Percentiles rank a stretch among this genome's conserved stretches.
Conservation (phyloP, 1,140 invertebrate genomes). For the Bombus balteatus region DNA sequence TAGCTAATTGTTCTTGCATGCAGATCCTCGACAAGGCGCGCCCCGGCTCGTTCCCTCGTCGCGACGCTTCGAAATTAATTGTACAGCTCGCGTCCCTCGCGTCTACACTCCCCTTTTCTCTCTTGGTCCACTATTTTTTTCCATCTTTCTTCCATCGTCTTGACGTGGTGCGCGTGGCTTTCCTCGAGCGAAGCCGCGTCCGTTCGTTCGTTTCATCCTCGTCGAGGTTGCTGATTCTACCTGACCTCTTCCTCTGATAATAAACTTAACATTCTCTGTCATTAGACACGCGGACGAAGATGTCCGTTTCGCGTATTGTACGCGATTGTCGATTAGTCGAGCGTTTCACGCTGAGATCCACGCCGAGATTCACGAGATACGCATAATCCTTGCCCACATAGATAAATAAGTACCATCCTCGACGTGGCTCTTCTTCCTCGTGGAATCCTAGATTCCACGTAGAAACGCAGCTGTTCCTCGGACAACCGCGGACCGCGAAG, state of each 20-base stretch:
- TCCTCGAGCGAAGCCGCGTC: background rate
- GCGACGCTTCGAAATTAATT: constrained; percentile 75
- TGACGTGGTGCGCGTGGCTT: background rate
- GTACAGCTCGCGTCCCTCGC: constrained; percentile 45
- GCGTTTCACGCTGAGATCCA: background rate
- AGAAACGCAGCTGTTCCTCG: constrained; percentile 24
- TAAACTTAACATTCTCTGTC: background rate
- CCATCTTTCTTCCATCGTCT: background rate
- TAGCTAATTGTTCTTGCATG: constrained; percentile 81
- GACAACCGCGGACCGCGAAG: background rate
- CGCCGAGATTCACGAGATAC: background rate
- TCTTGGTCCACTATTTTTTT: constrained; percentile 3
- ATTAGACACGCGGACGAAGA: constrained; percentile 23
- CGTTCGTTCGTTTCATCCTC: no score
- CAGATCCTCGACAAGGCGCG: constrained; percentile 72
- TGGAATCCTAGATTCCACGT: background rate
- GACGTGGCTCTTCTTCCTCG: background rate
- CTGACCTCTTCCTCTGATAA: background rate
- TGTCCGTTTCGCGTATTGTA: constrained; percentile 10
- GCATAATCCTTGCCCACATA: background rate
- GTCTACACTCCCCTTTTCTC: background rate
- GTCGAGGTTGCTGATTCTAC: background rate
- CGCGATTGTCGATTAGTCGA: constrained; percentile 18
- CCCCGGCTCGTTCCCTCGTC: constrained; percentile 59
- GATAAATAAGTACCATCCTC: background rate